Conservation (phyloP, 2,113 vertebrate genomes). For the Phylloscopus trochiloides region DNA sequence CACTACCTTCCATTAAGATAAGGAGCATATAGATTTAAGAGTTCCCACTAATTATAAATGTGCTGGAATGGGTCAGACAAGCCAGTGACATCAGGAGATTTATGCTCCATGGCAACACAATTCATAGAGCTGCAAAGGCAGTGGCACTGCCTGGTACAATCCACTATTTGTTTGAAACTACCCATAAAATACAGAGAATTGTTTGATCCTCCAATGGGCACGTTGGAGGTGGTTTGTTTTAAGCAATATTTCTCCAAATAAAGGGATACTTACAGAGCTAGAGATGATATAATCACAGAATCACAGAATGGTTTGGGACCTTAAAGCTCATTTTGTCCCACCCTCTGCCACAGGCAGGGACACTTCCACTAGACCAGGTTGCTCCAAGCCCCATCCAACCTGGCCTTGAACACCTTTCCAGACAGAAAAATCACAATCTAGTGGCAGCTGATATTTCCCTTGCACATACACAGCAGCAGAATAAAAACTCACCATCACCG, state of each 20-base stretch:
- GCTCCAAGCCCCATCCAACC: background rate
- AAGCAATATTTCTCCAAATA: background rate
- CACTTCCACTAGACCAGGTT: background rate
- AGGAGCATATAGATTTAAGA: background rate
- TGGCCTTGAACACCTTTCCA: background rate
- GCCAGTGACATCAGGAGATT: background rate
- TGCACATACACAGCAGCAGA: background rate
- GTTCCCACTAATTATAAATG: background rate
- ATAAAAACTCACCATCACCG: background rate
- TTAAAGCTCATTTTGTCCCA: background rate
- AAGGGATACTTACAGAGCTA: background rate
- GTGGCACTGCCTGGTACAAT: background rate
- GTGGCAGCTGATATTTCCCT: background rate
- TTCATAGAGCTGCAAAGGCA: background rate
- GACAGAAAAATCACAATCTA: background rate
- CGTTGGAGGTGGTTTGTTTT: accelerated
- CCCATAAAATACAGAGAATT: background rate
- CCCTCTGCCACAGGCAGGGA: background rate
- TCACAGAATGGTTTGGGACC: background rate
- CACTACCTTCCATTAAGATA: background rate
- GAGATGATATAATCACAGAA: background rate
- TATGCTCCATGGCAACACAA: background rate
- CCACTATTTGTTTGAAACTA: background rate
- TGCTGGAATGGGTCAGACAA: background rate
- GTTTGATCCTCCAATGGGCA: background rate